Conservation (phyloP, 1,140 invertebrate genomes). For the Hylaeus anthracinus region DNA sequence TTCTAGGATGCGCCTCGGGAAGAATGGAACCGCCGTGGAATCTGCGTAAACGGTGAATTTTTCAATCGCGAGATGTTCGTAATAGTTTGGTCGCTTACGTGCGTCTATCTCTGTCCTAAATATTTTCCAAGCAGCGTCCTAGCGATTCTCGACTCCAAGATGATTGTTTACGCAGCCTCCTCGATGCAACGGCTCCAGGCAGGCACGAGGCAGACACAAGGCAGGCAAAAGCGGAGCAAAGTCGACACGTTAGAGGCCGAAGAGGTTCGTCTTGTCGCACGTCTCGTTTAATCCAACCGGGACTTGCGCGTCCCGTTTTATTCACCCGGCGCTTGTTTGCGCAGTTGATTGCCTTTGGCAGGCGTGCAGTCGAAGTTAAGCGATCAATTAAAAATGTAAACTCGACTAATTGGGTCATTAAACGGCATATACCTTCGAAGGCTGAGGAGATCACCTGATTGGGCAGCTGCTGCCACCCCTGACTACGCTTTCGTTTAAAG, state of each 20-base stretch:
- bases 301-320: constrained; percentile 39
- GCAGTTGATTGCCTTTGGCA: constrained; percentile 57
- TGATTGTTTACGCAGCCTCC: constrained; percentile 18
- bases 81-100: no score
- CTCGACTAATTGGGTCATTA: constrained; percentile 59
- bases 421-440: constrained; percentile 52
- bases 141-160: neutral
- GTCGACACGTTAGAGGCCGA: neutral
- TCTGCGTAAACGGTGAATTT: neutral
- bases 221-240: neutral
- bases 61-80: no score
- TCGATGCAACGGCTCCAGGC: neutral
- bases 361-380: constrained; percentile 50
- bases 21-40: no score
- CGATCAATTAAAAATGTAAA: constrained; percentile 67
- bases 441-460: constrained; percentile 29
- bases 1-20: no score
- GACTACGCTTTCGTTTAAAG: neutral
- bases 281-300: constrained; percentile 46
- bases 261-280: constrained; percentile 35
- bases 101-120: neutral
- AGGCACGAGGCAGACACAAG: no score
- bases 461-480: neutral
- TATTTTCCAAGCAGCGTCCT: neutral
- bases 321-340: constrained; percentile 55